Evolutionary conservation across 2,888 invertebrate species (phyloP).

Genomic region (Hofmannophila pseudospretella): DNA sequence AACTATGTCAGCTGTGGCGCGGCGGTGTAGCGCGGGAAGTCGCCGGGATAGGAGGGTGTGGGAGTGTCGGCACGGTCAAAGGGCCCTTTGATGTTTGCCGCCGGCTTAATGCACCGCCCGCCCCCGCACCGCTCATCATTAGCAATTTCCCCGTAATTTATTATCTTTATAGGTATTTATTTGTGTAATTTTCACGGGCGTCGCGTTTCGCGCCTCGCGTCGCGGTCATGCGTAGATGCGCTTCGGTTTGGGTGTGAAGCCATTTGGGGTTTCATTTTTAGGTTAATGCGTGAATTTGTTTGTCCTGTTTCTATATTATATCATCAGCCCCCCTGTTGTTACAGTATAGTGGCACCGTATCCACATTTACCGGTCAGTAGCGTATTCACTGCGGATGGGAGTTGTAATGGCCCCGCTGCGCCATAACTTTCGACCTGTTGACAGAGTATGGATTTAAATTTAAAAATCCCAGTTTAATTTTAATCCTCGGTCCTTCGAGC

Average conservation of each 20-base stretch:
- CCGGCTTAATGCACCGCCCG: conserved; percentile 77
- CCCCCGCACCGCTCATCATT: conserved; percentile 73
- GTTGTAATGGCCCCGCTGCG: too few relatives aligned
- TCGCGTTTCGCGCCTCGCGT: conserved; percentile 42
- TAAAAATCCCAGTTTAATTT: background rate
- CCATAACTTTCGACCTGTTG: too few relatives aligned
- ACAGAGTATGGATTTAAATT: too few relatives aligned
- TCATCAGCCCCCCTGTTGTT: too few relatives aligned
- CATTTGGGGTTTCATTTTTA: background rate
- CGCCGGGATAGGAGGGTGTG: conserved; percentile 46
- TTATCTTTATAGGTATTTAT: conserved; percentile 76
- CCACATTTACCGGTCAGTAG: too few relatives aligned
- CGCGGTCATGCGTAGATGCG: conserved; percentile 2
- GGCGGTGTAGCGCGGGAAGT: conserved; percentile 25
- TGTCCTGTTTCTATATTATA: too few relatives aligned
- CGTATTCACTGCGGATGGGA: too few relatives aligned
- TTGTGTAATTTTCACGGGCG: conserved; percentile 67
- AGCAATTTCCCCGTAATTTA: conserved; percentile 78
- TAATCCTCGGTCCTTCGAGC: conserved; percentile 10
- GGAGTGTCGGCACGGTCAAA: conserved; percentile 76
- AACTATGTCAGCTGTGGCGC: conserved; percentile 7
- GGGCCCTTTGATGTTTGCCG: conserved; percentile 77
- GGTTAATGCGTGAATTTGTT: too few relatives aligned
- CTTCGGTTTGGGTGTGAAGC: background rate
- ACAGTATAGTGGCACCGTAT: too few relatives aligned